phyloP scores from a whole-genome alignment of 2,888 invertebrate species.

The Caenorhabditis sulstoni region DNA sequence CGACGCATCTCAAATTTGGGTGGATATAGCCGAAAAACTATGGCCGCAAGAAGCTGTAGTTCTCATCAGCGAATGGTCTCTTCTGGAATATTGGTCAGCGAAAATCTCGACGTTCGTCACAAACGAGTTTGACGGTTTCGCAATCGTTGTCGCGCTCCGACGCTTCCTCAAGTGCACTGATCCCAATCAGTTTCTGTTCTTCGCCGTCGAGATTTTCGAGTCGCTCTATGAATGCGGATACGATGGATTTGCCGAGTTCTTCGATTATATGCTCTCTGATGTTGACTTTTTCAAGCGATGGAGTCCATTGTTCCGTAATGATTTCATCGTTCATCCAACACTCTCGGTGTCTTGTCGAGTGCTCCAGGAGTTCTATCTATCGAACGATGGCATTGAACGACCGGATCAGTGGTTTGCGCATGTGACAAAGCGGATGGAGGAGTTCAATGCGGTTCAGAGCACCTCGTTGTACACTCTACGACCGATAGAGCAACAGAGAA shows the following conservation, averaged over 20 bases:
- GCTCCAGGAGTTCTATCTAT: conserved; percentile 49
- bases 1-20: conserved; percentile 39
- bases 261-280: conserved; percentile 38
- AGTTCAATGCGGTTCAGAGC: conserved; percentile 20
- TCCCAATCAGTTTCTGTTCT: conserved; percentile 23
- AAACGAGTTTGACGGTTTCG: conserved; percentile 58
- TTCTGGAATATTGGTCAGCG: conserved; percentile 55
- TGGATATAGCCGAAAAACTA: neutral
- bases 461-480: conserved; percentile 29
- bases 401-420: conserved; percentile 59
- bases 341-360: conserved; percentile 48
- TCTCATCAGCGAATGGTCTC: conserved; percentile 53
- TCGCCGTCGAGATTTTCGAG: conserved; percentile 49
- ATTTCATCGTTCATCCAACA: conserved; percentile 54
- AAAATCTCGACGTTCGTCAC: conserved; percentile 27
- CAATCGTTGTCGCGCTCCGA: conserved; percentile 39
- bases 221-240: conserved; percentile 30
- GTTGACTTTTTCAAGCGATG: conserved; percentile 54
- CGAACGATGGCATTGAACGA: conserved; percentile 19
- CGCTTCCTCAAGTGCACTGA: conserved; percentile 28
- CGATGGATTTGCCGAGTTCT: conserved; percentile 24
- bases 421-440: conserved; percentile 30
- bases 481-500: conserved; percentile 7
- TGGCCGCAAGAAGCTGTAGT: neutral
- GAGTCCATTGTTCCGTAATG: conserved; percentile 54